Conservation (phyloP, 2,888 invertebrate species). For the Microplitis manilae region DNA sequence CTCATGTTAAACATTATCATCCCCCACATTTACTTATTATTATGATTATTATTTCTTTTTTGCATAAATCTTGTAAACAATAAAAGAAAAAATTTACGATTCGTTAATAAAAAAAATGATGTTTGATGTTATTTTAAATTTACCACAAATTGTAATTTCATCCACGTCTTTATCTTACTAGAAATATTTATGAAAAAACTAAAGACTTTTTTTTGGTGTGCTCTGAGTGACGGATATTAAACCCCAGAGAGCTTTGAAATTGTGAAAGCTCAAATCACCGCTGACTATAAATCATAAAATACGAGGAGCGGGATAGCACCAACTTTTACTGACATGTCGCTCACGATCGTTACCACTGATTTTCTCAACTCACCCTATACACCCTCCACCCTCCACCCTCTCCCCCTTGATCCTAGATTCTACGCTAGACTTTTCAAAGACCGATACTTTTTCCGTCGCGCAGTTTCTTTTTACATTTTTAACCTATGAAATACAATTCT, state of each 20-base stretch:
- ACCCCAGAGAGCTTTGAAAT: slow-evolving; percentile 12
- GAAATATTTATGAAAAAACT: neutral
- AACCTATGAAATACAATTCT: neutral
- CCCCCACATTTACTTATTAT: neutral
- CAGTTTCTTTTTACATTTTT: neutral
- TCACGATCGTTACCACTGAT: slow-evolving; percentile 17
- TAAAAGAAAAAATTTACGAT: neutral
- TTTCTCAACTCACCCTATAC: neutral
- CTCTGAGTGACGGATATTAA: neutral
- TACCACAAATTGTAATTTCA: neutral
- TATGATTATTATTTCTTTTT: neutral
- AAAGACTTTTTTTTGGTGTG: neutral
- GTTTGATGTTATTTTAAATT: neutral
- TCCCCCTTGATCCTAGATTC: neutral
- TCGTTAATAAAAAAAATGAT: neutral
- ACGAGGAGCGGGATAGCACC: neutral
- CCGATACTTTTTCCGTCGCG: slow-evolving; percentile 23
- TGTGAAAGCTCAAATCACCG: slow-evolving; percentile 22
- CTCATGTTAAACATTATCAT: slow-evolving; percentile 19
- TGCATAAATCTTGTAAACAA: neutral
- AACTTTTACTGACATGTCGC: slow-evolving; percentile 24
- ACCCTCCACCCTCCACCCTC: too few species aligned
- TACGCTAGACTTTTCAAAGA: neutral
- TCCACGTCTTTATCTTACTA: neutral
- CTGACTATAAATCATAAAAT: slow-evolving; percentile 23